A percentile compares a stretch with the other conserved stretches of the same genome.
Conservation (phyloP, 1,140 invertebrate genomes). For the Neodiprion lecontei region DNA sequence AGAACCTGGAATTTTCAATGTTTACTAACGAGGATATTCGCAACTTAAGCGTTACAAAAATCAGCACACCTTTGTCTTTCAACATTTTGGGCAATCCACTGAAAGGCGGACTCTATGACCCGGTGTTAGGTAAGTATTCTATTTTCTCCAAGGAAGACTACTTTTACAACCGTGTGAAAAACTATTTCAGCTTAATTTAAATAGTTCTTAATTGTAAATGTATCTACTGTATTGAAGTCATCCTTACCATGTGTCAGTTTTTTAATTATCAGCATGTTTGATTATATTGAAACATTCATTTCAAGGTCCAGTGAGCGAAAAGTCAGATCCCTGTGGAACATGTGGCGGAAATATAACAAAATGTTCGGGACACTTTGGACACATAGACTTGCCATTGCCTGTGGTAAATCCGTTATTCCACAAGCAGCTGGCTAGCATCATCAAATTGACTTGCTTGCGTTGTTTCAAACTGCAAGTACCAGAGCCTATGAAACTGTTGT, state of each 20-base stretch:
- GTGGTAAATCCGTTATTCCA: constrained; percentile 94
- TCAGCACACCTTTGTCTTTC: constrained; percentile 84
- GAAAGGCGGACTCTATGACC: constrained; percentile 87
- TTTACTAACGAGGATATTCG: constrained; percentile 85
- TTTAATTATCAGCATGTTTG: constrained; percentile 20
- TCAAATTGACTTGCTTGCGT: constrained; percentile 73
- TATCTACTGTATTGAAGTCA: constrained; percentile 8
- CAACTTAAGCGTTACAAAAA: constrained; percentile 85
- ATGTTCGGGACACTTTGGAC: constrained; percentile 95
- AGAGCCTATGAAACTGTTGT: constrained; percentile 68
- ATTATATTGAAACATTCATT: constrained; percentile 22
- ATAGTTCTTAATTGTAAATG: neutral
- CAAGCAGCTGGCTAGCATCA: constrained; percentile 72
- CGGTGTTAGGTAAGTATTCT: constrained; percentile 68
- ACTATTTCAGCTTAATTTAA: constrained; percentile 18
- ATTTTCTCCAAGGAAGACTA: no score
- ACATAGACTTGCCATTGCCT: constrained; percentile 90
- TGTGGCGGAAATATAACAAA: constrained; percentile 74
- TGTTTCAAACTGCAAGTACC: constrained; percentile 78
- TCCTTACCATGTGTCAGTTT: neutral
- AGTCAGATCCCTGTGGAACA: constrained; percentile 79
- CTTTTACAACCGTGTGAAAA: neutral
- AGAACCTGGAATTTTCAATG: constrained; percentile 71
- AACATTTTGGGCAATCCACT: constrained; percentile 85
- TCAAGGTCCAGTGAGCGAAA: constrained; percentile 66